Conservation (phyloP, 2,113 vertebrate genomes). For the Labeo rohita region DNA sequence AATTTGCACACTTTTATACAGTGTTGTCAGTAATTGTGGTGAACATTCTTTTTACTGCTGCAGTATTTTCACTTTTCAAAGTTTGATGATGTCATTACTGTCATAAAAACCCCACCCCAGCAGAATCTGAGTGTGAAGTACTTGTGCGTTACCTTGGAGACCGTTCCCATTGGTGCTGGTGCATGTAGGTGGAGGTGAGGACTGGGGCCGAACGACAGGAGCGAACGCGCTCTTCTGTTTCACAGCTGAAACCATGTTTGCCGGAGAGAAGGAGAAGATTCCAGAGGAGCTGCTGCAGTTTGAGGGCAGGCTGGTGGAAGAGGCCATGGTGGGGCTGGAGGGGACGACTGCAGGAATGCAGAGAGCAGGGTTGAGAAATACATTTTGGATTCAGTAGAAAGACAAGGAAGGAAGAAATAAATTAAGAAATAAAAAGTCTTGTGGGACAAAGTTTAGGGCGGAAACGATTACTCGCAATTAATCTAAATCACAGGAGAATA, state of each 20-base stretch:
- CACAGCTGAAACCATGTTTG: slow-evolving; percentile 99
- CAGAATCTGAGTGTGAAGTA: neutral
- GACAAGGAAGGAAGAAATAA: neutral
- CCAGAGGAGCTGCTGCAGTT: slow-evolving; percentile 98
- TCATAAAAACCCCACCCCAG: neutral
- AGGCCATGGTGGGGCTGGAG: slow-evolving; percentile 97
- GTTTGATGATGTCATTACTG: neutral
- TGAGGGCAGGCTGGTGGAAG: slow-evolving; percentile 95
- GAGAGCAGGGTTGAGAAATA: neutral
- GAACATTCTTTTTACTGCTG: neutral
- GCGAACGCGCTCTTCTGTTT: slow-evolving; percentile 99
- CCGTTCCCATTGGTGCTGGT: slow-evolving; percentile 96
- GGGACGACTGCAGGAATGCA: slow-evolving; percentile 84
- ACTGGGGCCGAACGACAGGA: slow-evolving; percentile 94
- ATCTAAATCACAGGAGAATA: neutral
- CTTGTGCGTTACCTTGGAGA: slow-evolving; percentile 88
- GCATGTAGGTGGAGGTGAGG: slow-evolving; percentile 95
- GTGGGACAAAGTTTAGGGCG: neutral
- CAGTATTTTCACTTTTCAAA: neutral
- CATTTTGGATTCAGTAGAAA: neutral
- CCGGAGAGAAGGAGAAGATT: slow-evolving; percentile 99
- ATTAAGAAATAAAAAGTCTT: neutral
- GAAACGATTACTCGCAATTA: neutral
- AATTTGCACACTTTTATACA: neutral
- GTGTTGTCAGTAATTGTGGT: neutral